Percentiles rank a stretch among this genome's conserved stretches.
Evolutionary conservation across 30 jellyfish, hydroid and myxozoan genomes (phyloP).

Genomic region (Pelagia noctiluca): DNA sequence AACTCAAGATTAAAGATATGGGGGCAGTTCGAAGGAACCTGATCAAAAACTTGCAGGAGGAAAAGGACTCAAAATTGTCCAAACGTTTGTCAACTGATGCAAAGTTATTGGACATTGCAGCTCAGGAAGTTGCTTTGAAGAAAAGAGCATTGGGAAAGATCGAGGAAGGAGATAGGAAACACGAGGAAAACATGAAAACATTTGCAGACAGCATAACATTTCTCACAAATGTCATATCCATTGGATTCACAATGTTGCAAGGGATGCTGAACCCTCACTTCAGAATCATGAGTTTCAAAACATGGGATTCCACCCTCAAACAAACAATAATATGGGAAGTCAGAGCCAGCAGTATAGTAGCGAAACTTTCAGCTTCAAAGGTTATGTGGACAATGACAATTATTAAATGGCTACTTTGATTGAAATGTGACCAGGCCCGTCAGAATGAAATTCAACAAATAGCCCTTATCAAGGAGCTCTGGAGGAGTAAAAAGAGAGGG

Average conservation of each 20-base stretch:
- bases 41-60: conserved; percentile 8
- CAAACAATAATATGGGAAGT: too few species aligned
- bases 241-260: conserved; percentile 11
- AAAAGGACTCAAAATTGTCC: not conserved
- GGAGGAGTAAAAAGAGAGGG: too few species aligned
- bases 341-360: too few species aligned
- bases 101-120: conserved; percentile 11
- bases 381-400: too few species aligned
- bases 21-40: not conserved
- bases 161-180: conserved; percentile 4
- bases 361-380: too few species aligned
- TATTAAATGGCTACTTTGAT: too few species aligned
- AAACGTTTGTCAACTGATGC: conserved; percentile 40
- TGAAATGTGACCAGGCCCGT: too few species aligned
- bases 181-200: conserved; percentile 1
- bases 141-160: not conserved
- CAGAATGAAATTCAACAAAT: too few species aligned
- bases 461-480: too few species aligned
- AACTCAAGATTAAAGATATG: not conserved
- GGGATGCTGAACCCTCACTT: not conserved
- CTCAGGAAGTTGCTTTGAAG: conserved; percentile 6
- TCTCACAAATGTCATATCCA: conserved; percentile 7
- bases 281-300: too few species aligned
- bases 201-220: not conserved
- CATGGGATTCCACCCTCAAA: too few species aligned